These are phyloP conservation scores for Harpalus rubripes DNA, from an alignment of 2,888 invertebrate genomes.

Conservation along the genomic window DNA sequence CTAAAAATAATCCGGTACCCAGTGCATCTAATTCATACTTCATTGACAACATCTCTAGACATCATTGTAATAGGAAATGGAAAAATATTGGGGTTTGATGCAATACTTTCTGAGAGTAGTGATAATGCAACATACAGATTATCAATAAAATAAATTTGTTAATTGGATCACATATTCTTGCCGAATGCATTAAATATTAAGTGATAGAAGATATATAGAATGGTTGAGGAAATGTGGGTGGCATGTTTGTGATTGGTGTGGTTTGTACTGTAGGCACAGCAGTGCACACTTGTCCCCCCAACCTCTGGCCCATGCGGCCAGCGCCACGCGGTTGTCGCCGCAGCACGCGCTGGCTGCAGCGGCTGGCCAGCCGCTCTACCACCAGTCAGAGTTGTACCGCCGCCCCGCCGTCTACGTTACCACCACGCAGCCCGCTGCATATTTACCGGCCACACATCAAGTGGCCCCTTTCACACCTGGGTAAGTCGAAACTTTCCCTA, in stretches of 20 bases:
- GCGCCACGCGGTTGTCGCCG: constrained; percentile 78
- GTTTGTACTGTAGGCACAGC: constrained; percentile 74
- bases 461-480: constrained; percentile 77
- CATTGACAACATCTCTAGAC: no score
- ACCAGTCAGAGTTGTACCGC: constrained; percentile 83
- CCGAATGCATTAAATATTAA: no score
- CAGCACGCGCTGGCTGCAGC: constrained; percentile 78
- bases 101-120: no score
- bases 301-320: constrained; percentile 75
- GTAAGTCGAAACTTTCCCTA: constrained; percentile 72
- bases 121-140: no score
- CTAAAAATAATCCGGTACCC: no score
- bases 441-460: constrained; percentile 79
- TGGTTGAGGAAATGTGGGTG: background rate
- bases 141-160: no score
- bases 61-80: no score
- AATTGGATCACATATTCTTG: no score
- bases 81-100: no score
- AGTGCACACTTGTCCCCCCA: constrained; percentile 79
- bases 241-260: constrained; percentile 55
- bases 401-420: constrained; percentile 86
- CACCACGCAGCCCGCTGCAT: constrained; percentile 80
- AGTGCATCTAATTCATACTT: no score
- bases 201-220: background rate
- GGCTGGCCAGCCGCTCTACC: constrained; percentile 82